These are phyloP conservation scores for Crambe crambe DNA, from an alignment of 37 sponge, comb jelly and placozoan species.

Conservation along the genomic window DNA sequence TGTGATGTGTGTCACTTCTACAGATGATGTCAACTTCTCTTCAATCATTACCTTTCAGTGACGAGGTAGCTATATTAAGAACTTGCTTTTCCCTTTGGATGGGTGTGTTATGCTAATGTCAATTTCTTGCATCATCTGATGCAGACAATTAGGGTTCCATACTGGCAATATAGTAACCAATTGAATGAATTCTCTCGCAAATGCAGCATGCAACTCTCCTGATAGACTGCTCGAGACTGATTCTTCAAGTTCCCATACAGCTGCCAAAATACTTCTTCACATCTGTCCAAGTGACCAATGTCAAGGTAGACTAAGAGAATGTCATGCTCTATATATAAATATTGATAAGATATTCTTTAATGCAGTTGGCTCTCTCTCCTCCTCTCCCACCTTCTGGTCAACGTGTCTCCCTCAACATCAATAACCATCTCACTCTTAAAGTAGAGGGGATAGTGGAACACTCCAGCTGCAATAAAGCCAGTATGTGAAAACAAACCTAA, in stretches of 20 bases:
- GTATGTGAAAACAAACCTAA: neutral
- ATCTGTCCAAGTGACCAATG: slow-evolving; percentile 39
- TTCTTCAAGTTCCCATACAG: slow-evolving; percentile 50
- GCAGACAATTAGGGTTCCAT: no score
- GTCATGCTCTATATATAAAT: neutral
- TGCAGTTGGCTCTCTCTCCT: slow-evolving; percentile 59
- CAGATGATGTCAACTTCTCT: slow-evolving; percentile 27
- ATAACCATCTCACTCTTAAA: slow-evolving; percentile 54
- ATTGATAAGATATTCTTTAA: neutral
- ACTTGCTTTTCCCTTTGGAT: no score
- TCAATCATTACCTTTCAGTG: slow-evolving; percentile 48
- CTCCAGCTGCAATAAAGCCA: slow-evolving; percentile 17
- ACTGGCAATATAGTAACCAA: no score
- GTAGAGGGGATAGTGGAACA: slow-evolving; percentile 75
- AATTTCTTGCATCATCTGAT: no score
- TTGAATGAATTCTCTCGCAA: no score
- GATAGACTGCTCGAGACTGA: slow-evolving; percentile 30
- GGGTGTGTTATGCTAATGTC: no score
- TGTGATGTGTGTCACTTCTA: neutral
- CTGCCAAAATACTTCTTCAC: slow-evolving; percentile 63
- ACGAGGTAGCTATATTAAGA: slow-evolving; percentile 40
- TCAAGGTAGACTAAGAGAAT: slow-evolving; percentile 44
- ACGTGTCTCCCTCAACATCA: slow-evolving; percentile 27
- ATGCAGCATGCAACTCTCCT: slow-evolving; percentile 46
- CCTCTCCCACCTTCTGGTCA: slow-evolving; percentile 40